A percentile compares a stretch with the other conserved stretches of the same genome.
These are phyloP conservation scores for Belgica antarctica DNA, from an alignment of 2,888 invertebrate species.

Conservation along the genomic window DNA sequence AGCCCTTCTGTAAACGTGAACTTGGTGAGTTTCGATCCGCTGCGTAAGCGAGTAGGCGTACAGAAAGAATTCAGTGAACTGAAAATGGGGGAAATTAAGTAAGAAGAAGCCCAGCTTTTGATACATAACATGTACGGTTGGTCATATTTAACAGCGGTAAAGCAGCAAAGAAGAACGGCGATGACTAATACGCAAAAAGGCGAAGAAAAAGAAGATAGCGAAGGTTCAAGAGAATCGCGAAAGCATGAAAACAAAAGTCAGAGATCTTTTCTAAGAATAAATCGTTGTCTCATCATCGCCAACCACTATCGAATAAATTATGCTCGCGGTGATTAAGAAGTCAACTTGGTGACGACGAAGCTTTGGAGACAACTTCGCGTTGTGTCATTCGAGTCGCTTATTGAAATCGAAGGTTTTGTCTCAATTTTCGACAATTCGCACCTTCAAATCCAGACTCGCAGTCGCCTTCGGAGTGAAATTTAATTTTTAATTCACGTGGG, in stretches of 20 bases:
- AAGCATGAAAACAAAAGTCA: background rate
- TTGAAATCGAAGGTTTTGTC: too few species aligned
- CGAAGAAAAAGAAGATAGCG: background rate
- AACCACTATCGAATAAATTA: background rate
- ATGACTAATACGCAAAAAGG: slow-evolving; percentile 2
- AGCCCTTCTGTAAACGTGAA: too few species aligned
- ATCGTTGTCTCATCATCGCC: background rate
- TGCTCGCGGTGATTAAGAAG: background rate
- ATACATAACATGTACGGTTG: background rate
- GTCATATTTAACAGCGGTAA: background rate
- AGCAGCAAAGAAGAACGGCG: background rate
- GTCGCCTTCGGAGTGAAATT: too few species aligned
- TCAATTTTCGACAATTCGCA: too few species aligned
- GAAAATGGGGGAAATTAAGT: background rate
- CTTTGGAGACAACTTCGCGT: too few species aligned
- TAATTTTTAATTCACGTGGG: too few species aligned
- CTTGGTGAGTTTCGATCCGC: too few species aligned
- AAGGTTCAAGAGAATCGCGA: background rate
- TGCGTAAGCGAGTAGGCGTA: background rate
- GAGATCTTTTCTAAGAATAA: background rate
- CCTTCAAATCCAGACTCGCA: too few species aligned
- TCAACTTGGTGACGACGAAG: too few species aligned
- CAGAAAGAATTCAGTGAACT: background rate
- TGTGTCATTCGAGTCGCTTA: too few species aligned
- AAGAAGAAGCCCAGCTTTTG: background rate